Base-by-base conservation (phyloP, 2,113 vertebrate genomes). In the Bujurquina vittata region DNA sequence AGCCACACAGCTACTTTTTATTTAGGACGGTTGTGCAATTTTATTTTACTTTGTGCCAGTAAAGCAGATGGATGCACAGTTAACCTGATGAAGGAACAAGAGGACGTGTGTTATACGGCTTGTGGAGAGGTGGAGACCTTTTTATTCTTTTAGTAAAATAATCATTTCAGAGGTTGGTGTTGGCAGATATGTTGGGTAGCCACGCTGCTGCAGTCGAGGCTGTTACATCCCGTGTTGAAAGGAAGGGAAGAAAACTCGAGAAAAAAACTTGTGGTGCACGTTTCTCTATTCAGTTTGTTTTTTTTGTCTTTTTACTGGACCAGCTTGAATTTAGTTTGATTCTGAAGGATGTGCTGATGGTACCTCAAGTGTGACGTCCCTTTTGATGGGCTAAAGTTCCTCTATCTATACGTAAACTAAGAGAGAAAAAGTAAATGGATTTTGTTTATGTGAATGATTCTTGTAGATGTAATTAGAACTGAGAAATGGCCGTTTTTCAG, bases 161-260 rank as follows among this genome's bases (percentile, higher is more conserved):
- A 9, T 62, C 31, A 43, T 75, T 73, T 77, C 10, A 7, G 29
- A 63, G 20, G 4, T 73, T 14, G 58, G 23, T 79, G 67, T 82
- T 84, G 69, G 62, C 81, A 72, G 83, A 84, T 83, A 46, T 37
- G 77, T 75, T 52, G 33, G 73, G 69, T 20, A 80, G 46, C 31
- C 46, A 67, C 15, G 11, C 67, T 77, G 62, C 40, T 67, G 23
- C 79, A 29, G 22, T 77, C 31, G 4, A 20, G 5, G 63, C 31
- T 58, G 35, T 43, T 69, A n/a, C 10, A 17, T 80, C 33, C 17
- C 1, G 1, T 11, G 12, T 82, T 14, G 14, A 73, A 79, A 75
- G 37, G 10, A 33, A 23, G 56, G n/a, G 2, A 29, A 55, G 11
- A 78, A 75, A 60, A 26, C 49, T 5, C 7, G 3, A 49, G 29